Conservation (phyloP, 2,888 invertebrate species). For the Fissipunctia ypsillon region DNA sequence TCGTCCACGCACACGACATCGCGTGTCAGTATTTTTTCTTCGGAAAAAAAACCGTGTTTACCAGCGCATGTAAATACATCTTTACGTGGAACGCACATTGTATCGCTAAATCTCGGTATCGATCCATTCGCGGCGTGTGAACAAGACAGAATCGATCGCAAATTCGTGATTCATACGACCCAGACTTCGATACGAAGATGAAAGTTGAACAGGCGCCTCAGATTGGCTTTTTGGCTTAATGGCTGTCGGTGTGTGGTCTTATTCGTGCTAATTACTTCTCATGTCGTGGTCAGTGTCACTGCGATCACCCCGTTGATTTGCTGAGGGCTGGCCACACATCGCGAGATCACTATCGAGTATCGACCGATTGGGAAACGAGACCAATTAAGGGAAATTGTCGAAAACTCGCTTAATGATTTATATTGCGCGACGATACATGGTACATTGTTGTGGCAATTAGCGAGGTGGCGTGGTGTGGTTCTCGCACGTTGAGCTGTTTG, state of each 20-base stretch:
- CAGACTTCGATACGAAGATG: slow-evolving; percentile 77
- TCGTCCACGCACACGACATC: slow-evolving; percentile 41
- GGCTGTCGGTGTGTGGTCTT: slow-evolving; percentile 81
- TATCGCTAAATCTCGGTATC: slow-evolving; percentile 45
- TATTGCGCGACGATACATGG: slow-evolving; percentile 70
- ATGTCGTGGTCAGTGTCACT: slow-evolving; percentile 77
- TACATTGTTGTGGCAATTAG: slow-evolving; percentile 78
- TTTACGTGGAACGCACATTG: slow-evolving; percentile 26
- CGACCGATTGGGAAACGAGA: slow-evolving; percentile 79
- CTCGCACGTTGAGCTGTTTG: slow-evolving; percentile 64
- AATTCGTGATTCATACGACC: slow-evolving; percentile 80
- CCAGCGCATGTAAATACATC: slow-evolving; percentile 40
- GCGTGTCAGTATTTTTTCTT: slow-evolving; percentile 30
- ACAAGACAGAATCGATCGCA: slow-evolving; percentile 59
- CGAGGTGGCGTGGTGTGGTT: slow-evolving; percentile 60
- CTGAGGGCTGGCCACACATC: slow-evolving; percentile 76
- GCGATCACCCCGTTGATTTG: slow-evolving; percentile 81
- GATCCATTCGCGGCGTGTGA: slow-evolving; percentile 51
- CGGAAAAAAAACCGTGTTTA: slow-evolving; percentile 26
- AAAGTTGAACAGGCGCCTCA: slow-evolving; percentile 76
- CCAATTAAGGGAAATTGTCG: slow-evolving; percentile 86
- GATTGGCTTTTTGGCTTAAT: slow-evolving; percentile 69
- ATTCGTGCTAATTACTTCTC: slow-evolving; percentile 78
- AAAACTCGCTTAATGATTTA: slow-evolving; percentile 81
- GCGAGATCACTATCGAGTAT: slow-evolving; percentile 79